Evolutionary conservation across 1,140 invertebrate genomes (phyloP).

Genomic region (Leptestheria dahalacensis): DNA sequence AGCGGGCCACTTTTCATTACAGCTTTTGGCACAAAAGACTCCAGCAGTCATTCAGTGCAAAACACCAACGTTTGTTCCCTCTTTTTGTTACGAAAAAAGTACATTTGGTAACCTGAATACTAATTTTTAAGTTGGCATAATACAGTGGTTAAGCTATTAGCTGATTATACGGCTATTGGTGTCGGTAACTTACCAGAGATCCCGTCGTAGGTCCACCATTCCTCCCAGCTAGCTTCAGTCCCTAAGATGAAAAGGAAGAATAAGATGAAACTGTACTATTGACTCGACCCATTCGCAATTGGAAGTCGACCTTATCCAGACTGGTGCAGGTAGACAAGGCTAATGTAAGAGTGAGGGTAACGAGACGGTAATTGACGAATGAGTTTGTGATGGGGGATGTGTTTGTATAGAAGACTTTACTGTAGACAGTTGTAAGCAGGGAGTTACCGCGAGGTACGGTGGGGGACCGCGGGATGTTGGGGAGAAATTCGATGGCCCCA

Average conservation of each 20-base stretch:
- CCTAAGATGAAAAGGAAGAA: slow-evolving; percentile 34
- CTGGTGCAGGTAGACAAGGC: neutral
- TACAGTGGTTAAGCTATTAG: neutral
- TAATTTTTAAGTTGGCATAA: neutral
- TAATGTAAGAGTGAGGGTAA: neutral
- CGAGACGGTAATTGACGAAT: neutral
- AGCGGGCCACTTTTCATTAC: no score
- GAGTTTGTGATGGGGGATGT: neutral
- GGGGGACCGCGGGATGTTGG: neutral
- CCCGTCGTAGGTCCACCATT: slow-evolving; percentile 87
- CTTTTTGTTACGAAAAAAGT: no score
- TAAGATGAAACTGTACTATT: neutral
- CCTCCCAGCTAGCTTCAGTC: slow-evolving; percentile 70
- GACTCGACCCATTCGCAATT: neutral
- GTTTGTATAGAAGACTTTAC: no score
- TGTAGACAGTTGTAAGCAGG: no score
- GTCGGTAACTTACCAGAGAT: slow-evolving; percentile 60
- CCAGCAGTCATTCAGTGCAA: no score
- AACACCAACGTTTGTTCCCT: no score
- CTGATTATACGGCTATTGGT: neutral
- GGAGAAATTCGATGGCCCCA: neutral
- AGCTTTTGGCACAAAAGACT: no score
- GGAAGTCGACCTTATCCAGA: neutral
- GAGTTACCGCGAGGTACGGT: neutral
- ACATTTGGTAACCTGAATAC: neutral